Conservation (phyloP, 2,888 invertebrate species). For the Ernsta delagoae region DNA sequence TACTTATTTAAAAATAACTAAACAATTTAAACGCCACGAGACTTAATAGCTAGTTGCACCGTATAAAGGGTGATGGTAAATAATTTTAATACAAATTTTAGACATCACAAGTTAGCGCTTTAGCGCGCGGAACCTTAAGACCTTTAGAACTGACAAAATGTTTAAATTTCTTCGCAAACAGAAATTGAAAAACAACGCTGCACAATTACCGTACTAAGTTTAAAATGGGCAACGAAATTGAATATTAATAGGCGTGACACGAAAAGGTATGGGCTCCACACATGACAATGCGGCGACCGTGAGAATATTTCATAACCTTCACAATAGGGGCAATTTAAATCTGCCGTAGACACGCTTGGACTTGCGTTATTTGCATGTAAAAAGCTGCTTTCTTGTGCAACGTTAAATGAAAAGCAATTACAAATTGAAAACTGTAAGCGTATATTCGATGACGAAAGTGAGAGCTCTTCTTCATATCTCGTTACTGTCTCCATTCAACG, state of each 20-base stretch:
- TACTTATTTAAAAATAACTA: no score
- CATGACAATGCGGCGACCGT: constrained; percentile 67
- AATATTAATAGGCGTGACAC: constrained; percentile 50
- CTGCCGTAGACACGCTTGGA: constrained; percentile 65
- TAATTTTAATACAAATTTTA: no score
- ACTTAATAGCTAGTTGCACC: no score
- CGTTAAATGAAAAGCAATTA: constrained; percentile 43
- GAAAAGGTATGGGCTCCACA: constrained; percentile 52
- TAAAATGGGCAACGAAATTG: constrained; percentile 42
- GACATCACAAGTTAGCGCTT: neutral
- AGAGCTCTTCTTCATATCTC: neutral
- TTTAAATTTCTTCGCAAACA: constrained; percentile 12
- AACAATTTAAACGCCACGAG: no score
- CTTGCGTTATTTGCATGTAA: constrained; percentile 63
- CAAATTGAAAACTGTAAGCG: constrained; percentile 4
- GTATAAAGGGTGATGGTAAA: no score
- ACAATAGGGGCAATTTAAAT: constrained; percentile 73
- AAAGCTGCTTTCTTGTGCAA: constrained; percentile 51
- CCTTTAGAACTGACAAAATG: constrained; percentile 8
- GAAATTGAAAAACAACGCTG: constrained; percentile 31
- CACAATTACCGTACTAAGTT: constrained; percentile 36
- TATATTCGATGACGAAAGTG: neutral
- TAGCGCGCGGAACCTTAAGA: neutral
- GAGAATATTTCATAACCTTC: constrained; percentile 72
- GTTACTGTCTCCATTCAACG: no score